phyloP scores from a whole-genome alignment of 2,113 vertebrate genomes.

The Oxygymnocypris stewartii region DNA sequence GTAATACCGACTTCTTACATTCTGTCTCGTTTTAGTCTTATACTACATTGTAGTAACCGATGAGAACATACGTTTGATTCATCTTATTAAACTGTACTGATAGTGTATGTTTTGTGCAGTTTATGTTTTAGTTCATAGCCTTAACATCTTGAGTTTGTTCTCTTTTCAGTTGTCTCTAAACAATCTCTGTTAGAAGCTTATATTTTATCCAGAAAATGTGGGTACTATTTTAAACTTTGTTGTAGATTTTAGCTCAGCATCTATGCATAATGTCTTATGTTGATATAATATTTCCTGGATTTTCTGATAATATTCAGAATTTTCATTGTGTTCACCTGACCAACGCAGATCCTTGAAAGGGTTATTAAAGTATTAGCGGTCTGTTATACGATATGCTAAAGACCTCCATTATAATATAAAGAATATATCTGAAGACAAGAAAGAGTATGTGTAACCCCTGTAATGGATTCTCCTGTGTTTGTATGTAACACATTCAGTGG shows the following conservation, averaged over 20 bases:
- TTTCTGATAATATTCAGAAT: not conserved
- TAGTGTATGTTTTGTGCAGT: not conserved
- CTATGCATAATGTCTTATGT: not conserved
- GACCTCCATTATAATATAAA: not conserved
- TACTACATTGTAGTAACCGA: not conserved
- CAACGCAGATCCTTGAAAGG: slow-evolving; percentile 2
- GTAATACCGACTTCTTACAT: not conserved
- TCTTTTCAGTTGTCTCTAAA: slow-evolving; percentile 2
- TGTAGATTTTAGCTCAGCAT: not conserved
- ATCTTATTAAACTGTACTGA: not conserved
- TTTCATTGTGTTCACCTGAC: not conserved
- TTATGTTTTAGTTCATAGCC: slow-evolving; percentile 4
- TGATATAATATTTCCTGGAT: not conserved
- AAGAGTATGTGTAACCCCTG: not conserved
- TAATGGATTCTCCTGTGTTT: not conserved
- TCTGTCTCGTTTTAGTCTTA: not conserved
- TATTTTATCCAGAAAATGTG: not conserved
- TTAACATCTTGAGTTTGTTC: not conserved
- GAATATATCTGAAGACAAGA: not conserved
- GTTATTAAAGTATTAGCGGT: not conserved
- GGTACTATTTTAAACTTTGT: not conserved
- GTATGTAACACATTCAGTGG: not conserved
- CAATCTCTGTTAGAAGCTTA: not conserved
- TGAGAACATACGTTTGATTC: not conserved
- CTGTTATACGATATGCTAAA: not conserved